These are phyloP conservation scores for Pseudomugil gertrudae DNA, from an alignment of 2,797 vertebrate species.

Conservation along the genomic window DNA sequence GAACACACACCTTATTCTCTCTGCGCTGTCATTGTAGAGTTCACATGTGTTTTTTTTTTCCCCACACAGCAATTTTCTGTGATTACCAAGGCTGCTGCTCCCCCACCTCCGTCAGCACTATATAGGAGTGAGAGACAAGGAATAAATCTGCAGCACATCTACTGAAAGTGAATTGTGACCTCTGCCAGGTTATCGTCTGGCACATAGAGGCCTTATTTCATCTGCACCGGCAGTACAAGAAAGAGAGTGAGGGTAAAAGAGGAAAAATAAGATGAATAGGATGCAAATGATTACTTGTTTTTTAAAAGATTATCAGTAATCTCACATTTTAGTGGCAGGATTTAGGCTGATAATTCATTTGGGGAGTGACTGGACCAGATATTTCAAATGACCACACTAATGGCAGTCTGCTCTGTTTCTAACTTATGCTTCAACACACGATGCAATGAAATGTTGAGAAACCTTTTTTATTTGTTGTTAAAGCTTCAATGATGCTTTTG, in stretches of 20 bases:
- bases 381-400: not conserved
- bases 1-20: constrained; percentile 16
- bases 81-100: constrained; percentile 61
- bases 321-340: constrained; percentile 12
- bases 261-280: not conserved
- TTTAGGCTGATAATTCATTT: constrained; percentile 27
- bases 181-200: constrained; percentile 63
- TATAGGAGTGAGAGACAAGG: constrained; percentile 53
- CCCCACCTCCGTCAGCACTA: constrained; percentile 69
- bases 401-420: not conserved
- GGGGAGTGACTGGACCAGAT: constrained; percentile 11
- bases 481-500: no score
- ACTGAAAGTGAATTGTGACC: constrained; percentile 72
- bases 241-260: constrained; percentile 8
- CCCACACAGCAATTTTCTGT: constrained; percentile 71
- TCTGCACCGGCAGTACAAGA: constrained; percentile 17
- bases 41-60: constrained; percentile 55
- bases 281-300: not conserved
- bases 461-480: not conserved
- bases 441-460: not conserved
- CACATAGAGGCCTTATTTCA: constrained; percentile 44
- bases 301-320: not conserved
- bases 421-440: not conserved
- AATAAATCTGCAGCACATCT: constrained; percentile 77
- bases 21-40: constrained; percentile 32